phyloP scores from a whole-genome alignment of 2,113 vertebrate species.

The Emydocephalus ijimae region DNA sequence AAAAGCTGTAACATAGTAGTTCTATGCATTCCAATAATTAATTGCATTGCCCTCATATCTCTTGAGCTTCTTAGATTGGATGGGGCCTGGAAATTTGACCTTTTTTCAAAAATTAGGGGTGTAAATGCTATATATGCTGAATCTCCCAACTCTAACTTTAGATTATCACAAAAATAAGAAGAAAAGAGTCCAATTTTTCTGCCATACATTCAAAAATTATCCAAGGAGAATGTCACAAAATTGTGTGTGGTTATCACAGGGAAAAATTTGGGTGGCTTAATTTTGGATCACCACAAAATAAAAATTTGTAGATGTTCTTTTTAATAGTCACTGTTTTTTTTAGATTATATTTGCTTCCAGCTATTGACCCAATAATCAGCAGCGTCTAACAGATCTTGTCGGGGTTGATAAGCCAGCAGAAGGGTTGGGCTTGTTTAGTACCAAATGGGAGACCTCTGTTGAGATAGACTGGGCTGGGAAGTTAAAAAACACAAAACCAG shows the following conservation, averaged over 20 bases:
- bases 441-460: neutral
- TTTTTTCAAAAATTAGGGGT: neutral
- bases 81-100: neutral
- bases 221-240: neutral
- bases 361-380: neutral
- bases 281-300: neutral
- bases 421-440: neutral
- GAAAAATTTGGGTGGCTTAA: neutral
- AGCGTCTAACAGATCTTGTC: neutral
- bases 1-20: neutral
- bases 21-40: neutral
- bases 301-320: rapidly evolving
- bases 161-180: neutral
- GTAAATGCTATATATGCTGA: neutral
- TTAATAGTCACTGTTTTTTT: rapidly evolving
- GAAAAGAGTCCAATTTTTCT: neutral
- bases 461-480: neutral
- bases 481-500: neutral
- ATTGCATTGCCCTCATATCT: neutral
- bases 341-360: conserved; percentile 27
- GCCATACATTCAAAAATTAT: neutral
- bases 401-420: neutral
- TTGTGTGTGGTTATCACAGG: neutral
- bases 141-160: neutral
- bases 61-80: neutral